Evolutionary conservation across 1,140 invertebrate species (phyloP).

Genomic region (Trachymyrmex septentrionalis): DNA sequence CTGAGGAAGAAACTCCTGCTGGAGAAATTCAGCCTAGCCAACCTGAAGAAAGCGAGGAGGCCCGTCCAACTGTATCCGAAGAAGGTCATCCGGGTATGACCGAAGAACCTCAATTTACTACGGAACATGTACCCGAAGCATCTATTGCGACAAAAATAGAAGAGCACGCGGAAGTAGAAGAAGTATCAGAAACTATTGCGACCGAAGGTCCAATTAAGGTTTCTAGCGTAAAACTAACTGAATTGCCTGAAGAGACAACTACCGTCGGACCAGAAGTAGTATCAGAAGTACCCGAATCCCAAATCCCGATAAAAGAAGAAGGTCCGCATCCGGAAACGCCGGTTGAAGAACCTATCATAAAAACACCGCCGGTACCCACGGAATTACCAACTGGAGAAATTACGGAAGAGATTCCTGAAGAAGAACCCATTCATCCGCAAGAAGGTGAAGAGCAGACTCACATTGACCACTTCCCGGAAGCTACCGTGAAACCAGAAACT

Average conservation of each 20-base stretch:
- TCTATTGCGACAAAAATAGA: conserved; percentile 30
- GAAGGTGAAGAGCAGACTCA: conserved; percentile 74
- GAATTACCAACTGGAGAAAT: conserved; percentile 33
- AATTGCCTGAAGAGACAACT: conserved; percentile 55
- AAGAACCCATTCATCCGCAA: conserved; percentile 44
- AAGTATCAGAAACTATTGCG: conserved; percentile 35
- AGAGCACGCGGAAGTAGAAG: conserved; percentile 15
- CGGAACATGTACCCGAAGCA: conserved; percentile 21
- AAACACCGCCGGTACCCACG: conserved; percentile 16
- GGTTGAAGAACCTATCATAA: conserved; percentile 32
- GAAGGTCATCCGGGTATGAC: conserved; percentile 1
- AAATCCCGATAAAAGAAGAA: conserved; percentile 63
- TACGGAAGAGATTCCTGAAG: conserved; percentile 60
- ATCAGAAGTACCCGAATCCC: conserved; percentile 34
- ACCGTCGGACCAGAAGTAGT: conserved; percentile 23
- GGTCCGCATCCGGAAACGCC: conserved; percentile 39
- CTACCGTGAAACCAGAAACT: conserved; percentile 64
- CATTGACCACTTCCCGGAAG: conserved; percentile 66
- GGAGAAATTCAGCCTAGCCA: conserved; percentile 33
- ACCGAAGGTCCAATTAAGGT: not conserved
- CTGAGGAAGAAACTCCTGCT: conserved; percentile 3
- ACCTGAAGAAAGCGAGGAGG: conserved; percentile 36
- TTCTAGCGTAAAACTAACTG: conserved; percentile 9
- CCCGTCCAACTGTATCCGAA: not conserved
- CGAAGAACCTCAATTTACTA: conserved; percentile 21